Base-by-base conservation (phyloP, 2,888 invertebrate species). In the Pimpla rufipes region DNA sequence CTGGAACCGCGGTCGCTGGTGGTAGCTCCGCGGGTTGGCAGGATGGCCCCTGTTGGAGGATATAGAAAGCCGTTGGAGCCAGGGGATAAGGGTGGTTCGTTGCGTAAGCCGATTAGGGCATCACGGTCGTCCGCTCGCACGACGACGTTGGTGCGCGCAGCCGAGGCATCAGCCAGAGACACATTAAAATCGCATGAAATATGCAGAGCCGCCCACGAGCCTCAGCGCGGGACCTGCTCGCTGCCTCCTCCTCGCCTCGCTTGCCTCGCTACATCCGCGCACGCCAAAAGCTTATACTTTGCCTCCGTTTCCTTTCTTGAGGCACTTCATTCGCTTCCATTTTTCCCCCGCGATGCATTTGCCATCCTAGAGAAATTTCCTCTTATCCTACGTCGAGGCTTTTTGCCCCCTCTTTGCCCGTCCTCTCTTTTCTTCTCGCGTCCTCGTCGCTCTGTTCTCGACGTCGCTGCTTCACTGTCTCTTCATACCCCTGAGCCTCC, bases 171-270 rank as follows among this genome's bases (percentile, higher is more conserved):
- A 86, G 89, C 87, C 57, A 89, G 92, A 91, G 93, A 92, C 93
- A 92, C 92, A 93, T 93, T 93, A 93, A 93, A 93, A 93, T 93
- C 93, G 90, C 91, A 91, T 93, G 80, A 93, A 93, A 92, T 93
- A 93, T 93, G 90, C 87, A 93, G 77, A 89, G 73, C 85, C 74
- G 81, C 68, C 77, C 71, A 68, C 40, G 64, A 52, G 73, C 77
- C 50, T 70, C 16, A n/a, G 40, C 18, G 59, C 21, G 59, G 50
- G 29, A n/a, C 37, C 21, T 66, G 57, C 23, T n/a, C n/a, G n/a
- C n/a, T n/a, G 68, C 68, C 45, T 59, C 13, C 47, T n/a, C n/a
- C n/a, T n/a, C n/a, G n/a, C n/a, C n/a, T 40, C 66, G 85, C 75
- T 55, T 59, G 47, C 50, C 77, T 55, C 75, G 85, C 86, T 87